Percentiles rank a stretch among this genome's conserved stretches.
These are phyloP conservation scores for Python bivittatus DNA, from an alignment of 2,113 vertebrate species.

Conservation along the genomic window DNA sequence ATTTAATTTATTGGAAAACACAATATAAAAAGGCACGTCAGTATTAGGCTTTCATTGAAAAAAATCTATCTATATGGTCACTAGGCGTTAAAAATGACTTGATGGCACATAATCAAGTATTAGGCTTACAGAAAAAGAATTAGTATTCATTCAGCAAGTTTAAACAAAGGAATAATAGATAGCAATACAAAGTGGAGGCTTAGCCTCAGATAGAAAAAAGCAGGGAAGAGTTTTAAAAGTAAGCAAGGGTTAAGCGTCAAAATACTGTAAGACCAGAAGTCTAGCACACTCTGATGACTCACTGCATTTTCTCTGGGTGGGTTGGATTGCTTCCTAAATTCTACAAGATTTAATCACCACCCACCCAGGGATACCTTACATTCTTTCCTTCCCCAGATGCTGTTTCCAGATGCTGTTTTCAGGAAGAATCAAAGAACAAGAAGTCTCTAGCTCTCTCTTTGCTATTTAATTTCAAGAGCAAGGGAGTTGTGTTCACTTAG, in stretches of 20 bases:
- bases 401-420: not conserved
- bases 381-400: not conserved
- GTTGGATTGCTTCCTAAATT: not conserved
- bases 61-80: not conserved
- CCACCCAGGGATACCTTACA: not conserved
- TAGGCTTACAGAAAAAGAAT: not conserved
- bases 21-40: not conserved
- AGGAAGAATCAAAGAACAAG: not conserved
- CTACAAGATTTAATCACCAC: not conserved
- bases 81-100: not conserved
- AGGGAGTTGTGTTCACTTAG: not conserved
- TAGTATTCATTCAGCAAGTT: not conserved
- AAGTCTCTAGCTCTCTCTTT: not conserved
- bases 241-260: not conserved
- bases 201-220: not conserved
- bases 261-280: not conserved
- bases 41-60: not conserved
- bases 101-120: not conserved
- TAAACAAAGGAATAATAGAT: not conserved
- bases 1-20: not conserved
- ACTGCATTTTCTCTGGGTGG: not conserved
- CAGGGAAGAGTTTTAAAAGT: not conserved
- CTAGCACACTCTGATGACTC: not conserved
- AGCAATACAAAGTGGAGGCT: not conserved
- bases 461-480: not conserved